A percentile compares a stretch with the other conserved stretches of the same genome.
phyloP scores from a whole-genome alignment of 64 coral and sea anemone species.

The Anthopleura sola region DNA sequence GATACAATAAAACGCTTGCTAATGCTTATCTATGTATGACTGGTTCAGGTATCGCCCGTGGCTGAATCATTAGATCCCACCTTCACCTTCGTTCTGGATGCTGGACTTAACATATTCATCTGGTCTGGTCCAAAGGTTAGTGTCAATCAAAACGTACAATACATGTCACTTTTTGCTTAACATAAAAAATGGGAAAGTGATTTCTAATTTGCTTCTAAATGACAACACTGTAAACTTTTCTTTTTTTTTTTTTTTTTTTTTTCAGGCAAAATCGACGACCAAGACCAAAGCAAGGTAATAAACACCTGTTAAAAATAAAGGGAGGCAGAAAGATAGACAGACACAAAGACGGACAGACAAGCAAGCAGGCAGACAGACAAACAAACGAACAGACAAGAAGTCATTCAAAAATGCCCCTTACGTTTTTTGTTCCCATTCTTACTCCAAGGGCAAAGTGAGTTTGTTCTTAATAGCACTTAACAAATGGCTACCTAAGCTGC shows the following conservation, averaged over 20 bases:
- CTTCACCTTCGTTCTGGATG: conserved; percentile 90
- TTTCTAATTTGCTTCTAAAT: not conserved
- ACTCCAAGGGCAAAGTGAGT: too few species aligned
- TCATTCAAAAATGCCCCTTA: too few species aligned
- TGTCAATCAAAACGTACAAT: not conserved
- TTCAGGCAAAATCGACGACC: conserved; percentile 75
- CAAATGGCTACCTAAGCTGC: too few species aligned
- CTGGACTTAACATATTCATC: conserved; percentile 84
- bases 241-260: conserved; percentile 18
- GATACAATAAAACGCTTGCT: too few species aligned
- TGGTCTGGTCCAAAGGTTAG: conserved; percentile 91
- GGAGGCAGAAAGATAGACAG: too few species aligned
- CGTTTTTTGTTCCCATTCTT: too few species aligned
- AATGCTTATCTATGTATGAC: not conserved
- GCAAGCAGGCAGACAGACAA: too few species aligned
- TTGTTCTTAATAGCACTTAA: too few species aligned
- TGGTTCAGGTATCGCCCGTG: conserved; percentile 53
- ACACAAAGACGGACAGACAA: too few species aligned
- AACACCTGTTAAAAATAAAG: not conserved
- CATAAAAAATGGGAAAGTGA: too few species aligned
- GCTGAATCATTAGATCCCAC: conserved; percentile 70
- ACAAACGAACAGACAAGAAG: too few species aligned
- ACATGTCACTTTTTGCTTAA: not conserved
- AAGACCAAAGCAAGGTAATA: conserved; percentile 88
- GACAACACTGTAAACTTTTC: not conserved